A percentile compares a stretch with the other conserved stretches of the same genome.
These are phyloP conservation scores for Dasypogon diadema DNA, from an alignment of 2,888 invertebrate species.

Conservation along the genomic window DNA sequence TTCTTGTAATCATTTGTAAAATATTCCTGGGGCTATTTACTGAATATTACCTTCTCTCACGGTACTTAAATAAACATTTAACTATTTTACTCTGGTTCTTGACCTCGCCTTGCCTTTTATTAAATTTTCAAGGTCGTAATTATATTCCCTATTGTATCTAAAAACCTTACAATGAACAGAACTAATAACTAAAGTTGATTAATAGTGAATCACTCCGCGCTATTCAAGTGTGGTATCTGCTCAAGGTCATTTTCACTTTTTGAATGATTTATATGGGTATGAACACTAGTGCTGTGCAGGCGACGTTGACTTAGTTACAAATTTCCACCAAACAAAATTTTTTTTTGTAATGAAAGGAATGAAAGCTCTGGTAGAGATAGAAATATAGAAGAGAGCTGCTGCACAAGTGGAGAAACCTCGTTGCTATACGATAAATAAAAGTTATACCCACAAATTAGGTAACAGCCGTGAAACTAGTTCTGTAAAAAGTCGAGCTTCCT, in stretches of 20 bases:
- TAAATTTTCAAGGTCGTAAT: background rate
- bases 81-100: no score
- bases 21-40: no score
- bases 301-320: slow-evolving; percentile 2
- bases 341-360: no score
- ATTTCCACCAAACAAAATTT: background rate
- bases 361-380: background rate
- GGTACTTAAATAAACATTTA: no score
- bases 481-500: background rate
- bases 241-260: slow-evolving; percentile 17
- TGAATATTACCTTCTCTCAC: no score
- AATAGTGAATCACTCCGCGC: background rate
- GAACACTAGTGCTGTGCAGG: background rate
- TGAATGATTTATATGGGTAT: slow-evolving; percentile 28
- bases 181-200: background rate
- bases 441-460: slow-evolving; percentile 9
- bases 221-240: background rate
- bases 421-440: background rate
- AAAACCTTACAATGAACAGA: background rate
- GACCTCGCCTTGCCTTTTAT: no score
- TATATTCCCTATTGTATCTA: background rate
- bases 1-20: no score
- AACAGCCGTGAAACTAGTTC: slow-evolving; percentile 1
- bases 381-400: background rate
- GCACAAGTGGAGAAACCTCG: background rate